A percentile compares a stretch with the other conserved stretches of the same genome.
Conservation (phyloP, 2,797 vertebrate species). For the Dromococcyx pavoninus region DNA sequence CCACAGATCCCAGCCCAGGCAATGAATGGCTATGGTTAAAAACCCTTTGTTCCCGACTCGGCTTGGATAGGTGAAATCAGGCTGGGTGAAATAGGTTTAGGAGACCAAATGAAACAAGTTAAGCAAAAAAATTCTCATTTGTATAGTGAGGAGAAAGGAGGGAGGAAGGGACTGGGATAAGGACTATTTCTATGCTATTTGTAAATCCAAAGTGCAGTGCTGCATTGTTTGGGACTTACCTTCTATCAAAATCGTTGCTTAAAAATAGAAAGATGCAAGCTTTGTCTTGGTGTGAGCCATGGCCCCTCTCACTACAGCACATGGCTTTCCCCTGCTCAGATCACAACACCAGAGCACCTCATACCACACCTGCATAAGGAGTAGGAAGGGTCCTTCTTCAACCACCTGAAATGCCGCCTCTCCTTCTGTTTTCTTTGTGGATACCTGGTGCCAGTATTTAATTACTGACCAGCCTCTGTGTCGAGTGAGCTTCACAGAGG, state of each 20-base stretch:
- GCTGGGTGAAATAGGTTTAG: not conserved
- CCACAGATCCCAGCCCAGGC: not conserved
- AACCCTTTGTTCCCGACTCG: rapidly evolving
- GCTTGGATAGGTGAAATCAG: not conserved
- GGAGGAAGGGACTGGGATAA: not conserved
- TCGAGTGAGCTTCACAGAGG: not conserved
- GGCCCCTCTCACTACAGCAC: not conserved
- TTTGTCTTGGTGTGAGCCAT: not conserved
- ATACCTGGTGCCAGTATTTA: not conserved
- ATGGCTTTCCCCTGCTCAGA: not conserved
- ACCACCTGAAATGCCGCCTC: not conserved
- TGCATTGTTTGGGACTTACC: not conserved
- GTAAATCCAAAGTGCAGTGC: not conserved
- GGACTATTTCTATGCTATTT: not conserved
- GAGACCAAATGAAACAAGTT: not conserved
- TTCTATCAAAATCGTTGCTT: not conserved
- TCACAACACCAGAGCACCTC: not conserved
- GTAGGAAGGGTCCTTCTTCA: not conserved
- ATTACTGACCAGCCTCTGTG: not conserved
- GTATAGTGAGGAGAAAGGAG: not conserved
- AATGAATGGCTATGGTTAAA: not conserved
- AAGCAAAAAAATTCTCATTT: not conserved
- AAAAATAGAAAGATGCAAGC: not conserved
- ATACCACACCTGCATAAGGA: rapidly evolving
- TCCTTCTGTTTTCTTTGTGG: not conserved